Evolutionary conservation across 2,797 vertebrate genomes (phyloP).

Genomic region (Pseudocheirus occidentalis): DNA sequence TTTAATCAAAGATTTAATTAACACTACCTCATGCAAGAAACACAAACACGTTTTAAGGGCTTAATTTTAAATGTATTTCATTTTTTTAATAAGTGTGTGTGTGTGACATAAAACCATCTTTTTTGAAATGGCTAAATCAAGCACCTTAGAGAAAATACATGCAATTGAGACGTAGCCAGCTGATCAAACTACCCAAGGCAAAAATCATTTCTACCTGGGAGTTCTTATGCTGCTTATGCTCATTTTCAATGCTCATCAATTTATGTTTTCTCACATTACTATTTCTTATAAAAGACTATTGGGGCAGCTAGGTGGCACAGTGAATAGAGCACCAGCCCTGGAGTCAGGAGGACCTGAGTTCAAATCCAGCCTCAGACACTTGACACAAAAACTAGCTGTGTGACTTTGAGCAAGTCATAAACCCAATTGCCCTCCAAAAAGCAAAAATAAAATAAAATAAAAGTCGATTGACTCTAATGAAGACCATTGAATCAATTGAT

Average conservation of each 20-base stretch:
- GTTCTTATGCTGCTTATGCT: not conserved
- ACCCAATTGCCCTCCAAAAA: too few relatives aligned
- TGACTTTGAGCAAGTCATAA: too few relatives aligned
- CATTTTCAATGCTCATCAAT: slow-evolving; percentile 34
- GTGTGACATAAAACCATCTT: too few relatives aligned
- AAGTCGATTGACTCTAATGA: not conserved
- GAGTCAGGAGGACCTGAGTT: too few relatives aligned
- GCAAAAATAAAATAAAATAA: too few relatives aligned
- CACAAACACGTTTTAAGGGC: slow-evolving; percentile 79
- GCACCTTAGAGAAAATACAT: slow-evolving; percentile 60
- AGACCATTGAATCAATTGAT: not conserved
- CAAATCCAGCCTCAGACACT: too few relatives aligned
- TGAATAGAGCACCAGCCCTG: too few relatives aligned
- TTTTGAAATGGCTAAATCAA: slow-evolving; percentile 68
- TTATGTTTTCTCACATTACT: not conserved
- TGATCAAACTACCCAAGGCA: not conserved
- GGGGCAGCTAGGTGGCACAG: too few relatives aligned
- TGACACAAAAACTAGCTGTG: too few relatives aligned
- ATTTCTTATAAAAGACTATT: not conserved
- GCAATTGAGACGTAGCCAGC: slow-evolving; percentile 37
- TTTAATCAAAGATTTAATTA: slow-evolving; percentile 85
- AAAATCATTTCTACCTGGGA: slow-evolving; percentile 19
- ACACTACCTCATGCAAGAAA: slow-evolving; percentile 77
- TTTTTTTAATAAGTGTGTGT: slow-evolving; percentile 75
- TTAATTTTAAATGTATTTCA: slow-evolving; percentile 78